Evolutionary conservation across 1,140 invertebrate species (phyloP).

Genomic region (Ylistrum balloti): DNA sequence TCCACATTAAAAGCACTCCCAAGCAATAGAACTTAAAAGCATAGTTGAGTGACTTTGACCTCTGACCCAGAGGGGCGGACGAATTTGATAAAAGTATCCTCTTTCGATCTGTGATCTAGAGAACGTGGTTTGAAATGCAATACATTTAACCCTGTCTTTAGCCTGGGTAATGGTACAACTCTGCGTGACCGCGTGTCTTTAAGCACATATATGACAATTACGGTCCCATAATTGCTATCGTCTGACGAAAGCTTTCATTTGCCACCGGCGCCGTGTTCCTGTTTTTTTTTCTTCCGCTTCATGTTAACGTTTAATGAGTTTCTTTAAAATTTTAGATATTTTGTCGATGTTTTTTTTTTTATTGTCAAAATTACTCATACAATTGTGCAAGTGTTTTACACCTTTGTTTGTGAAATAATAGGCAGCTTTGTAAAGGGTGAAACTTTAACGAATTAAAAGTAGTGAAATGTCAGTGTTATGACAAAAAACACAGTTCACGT

Average conservation of each 20-base stretch:
- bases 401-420: background rate
- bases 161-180: too few species aligned
- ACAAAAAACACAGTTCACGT: too few species aligned
- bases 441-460: background rate
- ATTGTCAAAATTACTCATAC: background rate
- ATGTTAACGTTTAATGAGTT: background rate
- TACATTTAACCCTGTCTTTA: too few species aligned
- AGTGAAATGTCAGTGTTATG: background rate
- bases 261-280: background rate
- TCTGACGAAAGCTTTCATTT: background rate
- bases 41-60: too few species aligned
- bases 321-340: too few species aligned
- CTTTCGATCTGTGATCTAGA: too few species aligned
- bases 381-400: background rate
- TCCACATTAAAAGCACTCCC: too few species aligned
- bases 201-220: background rate
- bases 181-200: background rate
- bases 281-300: background rate
- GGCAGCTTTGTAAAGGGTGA: background rate
- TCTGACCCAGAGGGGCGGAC: too few species aligned
- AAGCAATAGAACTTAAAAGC: too few species aligned
- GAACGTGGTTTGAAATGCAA: too few species aligned
- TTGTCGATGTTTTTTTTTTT: background rate
- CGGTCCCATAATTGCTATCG: background rate
- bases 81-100: too few species aligned